Evolutionary conservation across 2,113 vertebrate genomes (phyloP).

Genomic region (Corvus cornix): DNA sequence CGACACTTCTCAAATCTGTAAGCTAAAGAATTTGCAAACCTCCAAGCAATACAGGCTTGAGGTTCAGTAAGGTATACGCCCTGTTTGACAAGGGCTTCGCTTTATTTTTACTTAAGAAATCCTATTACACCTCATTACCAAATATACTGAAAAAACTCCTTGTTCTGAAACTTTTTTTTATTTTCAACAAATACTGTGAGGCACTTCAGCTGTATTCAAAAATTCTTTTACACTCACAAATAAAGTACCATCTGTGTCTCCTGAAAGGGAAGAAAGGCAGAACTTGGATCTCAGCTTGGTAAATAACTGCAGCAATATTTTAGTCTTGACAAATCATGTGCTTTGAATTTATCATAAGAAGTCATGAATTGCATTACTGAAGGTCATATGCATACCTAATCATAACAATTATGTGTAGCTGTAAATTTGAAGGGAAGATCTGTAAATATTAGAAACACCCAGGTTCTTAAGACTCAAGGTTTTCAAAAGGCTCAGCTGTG

Average conservation of each 20-base stretch:
- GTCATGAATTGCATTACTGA: neutral
- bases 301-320: neutral
- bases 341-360: neutral
- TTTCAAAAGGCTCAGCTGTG: neutral
- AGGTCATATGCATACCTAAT: neutral
- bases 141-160: neutral
- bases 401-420: neutral
- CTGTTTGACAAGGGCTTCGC: neutral
- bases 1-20: neutral
- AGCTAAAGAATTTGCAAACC: neutral
- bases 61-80: neutral
- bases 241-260: neutral
- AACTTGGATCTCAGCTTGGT: neutral
- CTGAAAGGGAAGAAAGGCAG: neutral
- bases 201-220: neutral
- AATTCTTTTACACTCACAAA: neutral
- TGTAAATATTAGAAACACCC: neutral
- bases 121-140: neutral
- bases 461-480: neutral
- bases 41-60: neutral
- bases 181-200: neutral
- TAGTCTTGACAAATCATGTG: neutral
- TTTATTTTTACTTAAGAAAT: neutral
- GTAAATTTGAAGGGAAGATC: neutral
- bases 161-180: neutral